These are phyloP conservation scores for Coregonus sp. DNA, from an alignment of 2,797 vertebrate genomes.

Conservation along the genomic window DNA sequence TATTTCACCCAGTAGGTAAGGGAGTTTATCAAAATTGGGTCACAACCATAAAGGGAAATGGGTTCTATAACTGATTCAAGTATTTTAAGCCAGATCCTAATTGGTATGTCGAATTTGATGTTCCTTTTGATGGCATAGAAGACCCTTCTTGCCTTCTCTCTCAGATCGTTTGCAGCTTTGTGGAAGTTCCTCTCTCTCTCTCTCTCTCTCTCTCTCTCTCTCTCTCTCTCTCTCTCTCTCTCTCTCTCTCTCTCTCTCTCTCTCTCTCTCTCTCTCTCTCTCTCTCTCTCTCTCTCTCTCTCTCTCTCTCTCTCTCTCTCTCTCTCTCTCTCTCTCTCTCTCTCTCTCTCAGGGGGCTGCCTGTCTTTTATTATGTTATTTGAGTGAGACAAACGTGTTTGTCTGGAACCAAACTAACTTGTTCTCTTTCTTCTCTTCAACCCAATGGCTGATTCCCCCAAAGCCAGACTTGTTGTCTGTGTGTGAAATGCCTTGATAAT, in stretches of 20 bases:
- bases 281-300: conserved; percentile 36
- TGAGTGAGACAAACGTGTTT: conserved; percentile 60
- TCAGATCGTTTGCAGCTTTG: too few species aligned
- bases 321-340: too few species aligned
- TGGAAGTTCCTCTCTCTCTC: conserved; percentile 7
- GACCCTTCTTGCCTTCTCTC: too few species aligned
- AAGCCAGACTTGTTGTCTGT: not conserved
- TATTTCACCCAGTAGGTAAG: too few species aligned
- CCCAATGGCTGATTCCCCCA: not conserved
- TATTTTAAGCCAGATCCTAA: too few species aligned
- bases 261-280: conserved; percentile 36
- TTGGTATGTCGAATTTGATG: too few species aligned
- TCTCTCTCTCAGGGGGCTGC: conserved; percentile 23
- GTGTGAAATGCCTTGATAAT: not conserved
- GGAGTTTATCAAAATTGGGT: too few species aligned
- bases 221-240: conserved; percentile 36
- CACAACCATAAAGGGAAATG: too few species aligned
- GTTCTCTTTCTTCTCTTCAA: not conserved
- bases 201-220: conserved; percentile 36
- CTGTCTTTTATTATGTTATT: conserved; percentile 59
- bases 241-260: conserved; percentile 36
- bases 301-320: not conserved
- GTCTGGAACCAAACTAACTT: conserved; percentile 22
- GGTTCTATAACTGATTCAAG: too few species aligned
- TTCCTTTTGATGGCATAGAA: too few species aligned